phyloP scores from a whole-genome alignment of 2,888 invertebrate species.

The Zaprionus obscuricornis region DNA sequence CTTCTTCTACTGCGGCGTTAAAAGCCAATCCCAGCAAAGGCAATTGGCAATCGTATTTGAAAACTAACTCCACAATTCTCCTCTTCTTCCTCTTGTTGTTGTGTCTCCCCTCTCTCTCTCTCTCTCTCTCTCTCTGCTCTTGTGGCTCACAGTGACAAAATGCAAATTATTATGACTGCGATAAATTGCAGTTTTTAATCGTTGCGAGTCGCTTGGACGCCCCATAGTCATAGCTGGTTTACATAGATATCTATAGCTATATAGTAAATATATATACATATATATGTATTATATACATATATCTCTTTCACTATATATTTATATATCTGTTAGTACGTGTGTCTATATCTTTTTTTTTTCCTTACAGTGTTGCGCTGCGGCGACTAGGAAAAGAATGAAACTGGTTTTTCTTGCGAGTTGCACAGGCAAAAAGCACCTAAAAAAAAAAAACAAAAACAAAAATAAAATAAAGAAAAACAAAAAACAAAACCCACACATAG shows the following conservation, averaged over 20 bases:
- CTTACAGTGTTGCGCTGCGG: not conserved
- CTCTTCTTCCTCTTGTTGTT: too few species aligned
- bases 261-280: slow-evolving; percentile 18
- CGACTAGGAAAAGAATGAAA: slow-evolving; percentile 69
- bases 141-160: slow-evolving; percentile 68
- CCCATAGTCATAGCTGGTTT: too few species aligned
- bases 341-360: slow-evolving; percentile 11
- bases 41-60: too few species aligned
- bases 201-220: slow-evolving; percentile 55
- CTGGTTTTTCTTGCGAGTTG: slow-evolving; percentile 60
- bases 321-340: slow-evolving; percentile 22
- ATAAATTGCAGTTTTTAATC: slow-evolving; percentile 77
- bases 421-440: slow-evolving; percentile 48
- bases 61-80: too few species aligned
- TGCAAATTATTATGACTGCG: slow-evolving; percentile 77
- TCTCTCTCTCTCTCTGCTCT: slow-evolving; percentile 17
- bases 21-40: slow-evolving; percentile 13
- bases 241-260: slow-evolving; percentile 37
- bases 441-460: too few species aligned
- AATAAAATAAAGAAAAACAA: too few species aligned
- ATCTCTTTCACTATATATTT: slow-evolving; percentile 26
- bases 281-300: slow-evolving; percentile 1
- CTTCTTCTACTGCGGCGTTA: too few species aligned
- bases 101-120: slow-evolving; percentile 6
- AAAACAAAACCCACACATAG: slow-evolving; percentile 75